Base-by-base conservation (phyloP, 2,113 vertebrate species). In the Pantherophis guttatus region DNA sequence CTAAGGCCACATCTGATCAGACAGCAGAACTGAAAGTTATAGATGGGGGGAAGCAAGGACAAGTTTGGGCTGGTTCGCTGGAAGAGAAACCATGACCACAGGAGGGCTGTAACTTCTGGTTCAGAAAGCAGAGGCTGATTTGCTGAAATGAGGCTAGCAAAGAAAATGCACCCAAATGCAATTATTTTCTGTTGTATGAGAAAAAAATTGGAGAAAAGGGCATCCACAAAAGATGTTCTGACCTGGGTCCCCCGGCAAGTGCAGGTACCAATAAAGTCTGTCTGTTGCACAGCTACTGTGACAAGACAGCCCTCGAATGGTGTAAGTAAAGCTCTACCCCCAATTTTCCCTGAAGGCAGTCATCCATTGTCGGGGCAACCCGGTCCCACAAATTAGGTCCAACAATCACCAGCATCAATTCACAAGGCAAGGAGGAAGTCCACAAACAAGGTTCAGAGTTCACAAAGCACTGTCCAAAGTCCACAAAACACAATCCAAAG, bases 1-100 rank as follows among this genome's bases (percentile, higher is more conserved):
- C 0, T 0, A 90, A 93, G 13, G 0, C 5, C 93, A 81, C 70
- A 9, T 59, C 85, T 65, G 59, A 65, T 87, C 50, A 75, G 87
- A 29, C 54, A 70, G 91, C 39, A 0, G 39, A 90, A 54, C 54
- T 59, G 1, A 95, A 92, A 94, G 88, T 95, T 94, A 58, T 86
- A 93, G 26, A 95, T n/a, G 93, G 95, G 93, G n/a, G 95, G 95
- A 94, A 91, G 90, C 11, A 0, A 0, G 23, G 0, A 54, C 0
- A 0, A 92, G 24, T 3, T 55, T 89, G 0, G 0, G 52, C 53
- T 57, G 3, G 9, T 65, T 44, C 9, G 12, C 62, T 81, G 24
- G 44, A 54, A 57, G 57, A 58, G 44, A 86, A 86, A 26, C 7
- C 15, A 5, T 58, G 24, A 91, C 70, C 33, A 48, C 53, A 48